Base-by-base conservation (phyloP, 2,888 invertebrate genomes). In the Andrena dorsata region DNA sequence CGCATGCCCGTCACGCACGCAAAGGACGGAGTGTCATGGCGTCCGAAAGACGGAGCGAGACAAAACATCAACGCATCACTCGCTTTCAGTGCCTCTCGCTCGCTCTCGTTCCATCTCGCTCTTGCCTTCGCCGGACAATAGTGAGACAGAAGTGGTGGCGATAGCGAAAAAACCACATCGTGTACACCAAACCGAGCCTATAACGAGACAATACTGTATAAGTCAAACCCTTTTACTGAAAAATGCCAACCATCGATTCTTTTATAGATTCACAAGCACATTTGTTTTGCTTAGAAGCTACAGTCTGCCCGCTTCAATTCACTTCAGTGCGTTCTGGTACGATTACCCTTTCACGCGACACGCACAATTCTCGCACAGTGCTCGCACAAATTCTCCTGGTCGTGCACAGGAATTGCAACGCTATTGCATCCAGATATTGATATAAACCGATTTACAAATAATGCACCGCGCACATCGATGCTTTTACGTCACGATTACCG, bases 281-380 rank as follows among this genome's bases (percentile, higher is more conserved):
- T 56, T 74, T 56, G 66, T 20, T 60, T 60, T 41, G 60, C 64
- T 79, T 75, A 26, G 32, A 51, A 63, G 20, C 51, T 49, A 23
- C 41, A 47, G 51, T 56, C 32, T 13, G 26, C 70, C 49, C 60
- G 77, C 82, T 80, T 82, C 58, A 26, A 66, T 10, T 41, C 23
- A 58, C 65, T 76, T 76, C 35, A 73, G 53, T 13, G 53, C 65
- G 30, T 10, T 58, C 53, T 51, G 49, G 5, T 49, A 41, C 35
- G 41, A 63, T 23, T n/a, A n/a, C 10, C 7, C 35, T 41, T 56
- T 13, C 30, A 23, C 51, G 26, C 26, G 30, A 53, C 66, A n/a
- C 16, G 75, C 82, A 80, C 72, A 35, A 32, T 49, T 73, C 20
- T 20, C 10, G 79, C 79, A 73, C 79, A 79, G 2, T 53, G 8